phyloP scores from a whole-genome alignment of 2,113 vertebrate species.

The Colaptes auratus region DNA sequence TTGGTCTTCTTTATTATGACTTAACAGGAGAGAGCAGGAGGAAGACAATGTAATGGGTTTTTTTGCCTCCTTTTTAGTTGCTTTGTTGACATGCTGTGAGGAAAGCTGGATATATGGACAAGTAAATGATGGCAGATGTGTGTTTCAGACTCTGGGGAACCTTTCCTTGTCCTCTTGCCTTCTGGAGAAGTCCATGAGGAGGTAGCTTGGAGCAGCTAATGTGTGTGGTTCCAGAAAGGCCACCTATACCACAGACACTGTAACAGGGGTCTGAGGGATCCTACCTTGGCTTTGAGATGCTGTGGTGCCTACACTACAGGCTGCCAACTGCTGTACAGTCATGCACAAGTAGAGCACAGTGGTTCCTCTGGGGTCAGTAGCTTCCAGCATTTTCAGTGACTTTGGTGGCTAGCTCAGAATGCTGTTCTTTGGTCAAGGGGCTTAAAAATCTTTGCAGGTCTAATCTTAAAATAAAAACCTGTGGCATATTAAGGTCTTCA shows the following conservation, averaged over 20 bases:
- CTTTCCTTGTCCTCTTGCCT: background rate
- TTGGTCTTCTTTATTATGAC: background rate
- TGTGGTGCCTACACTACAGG: background rate
- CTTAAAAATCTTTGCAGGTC: background rate
- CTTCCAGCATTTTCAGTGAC: background rate
- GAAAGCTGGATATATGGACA: background rate
- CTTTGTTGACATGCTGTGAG: background rate
- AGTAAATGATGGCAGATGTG: background rate
- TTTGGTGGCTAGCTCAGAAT: background rate
- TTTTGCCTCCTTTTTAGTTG: background rate
- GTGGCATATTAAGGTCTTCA: too few relatives aligned
- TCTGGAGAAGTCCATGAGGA: background rate
- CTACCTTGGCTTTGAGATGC: background rate
- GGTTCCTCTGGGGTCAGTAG: background rate
- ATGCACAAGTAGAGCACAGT: fast-evolving
- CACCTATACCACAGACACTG: background rate
- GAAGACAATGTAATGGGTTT: too few relatives aligned
- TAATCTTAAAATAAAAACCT: background rate
- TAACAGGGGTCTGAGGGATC: fast-evolving
- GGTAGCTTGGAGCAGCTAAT: background rate
- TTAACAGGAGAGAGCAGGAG: background rate
- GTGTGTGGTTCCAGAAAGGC: background rate
- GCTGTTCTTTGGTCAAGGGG: background rate
- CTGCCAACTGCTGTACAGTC: fast-evolving
- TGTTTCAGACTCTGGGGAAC: background rate